These are phyloP conservation scores for Tryphoninae sp. DNA, from an alignment of 2,888 invertebrate genomes.

Conservation along the genomic window DNA sequence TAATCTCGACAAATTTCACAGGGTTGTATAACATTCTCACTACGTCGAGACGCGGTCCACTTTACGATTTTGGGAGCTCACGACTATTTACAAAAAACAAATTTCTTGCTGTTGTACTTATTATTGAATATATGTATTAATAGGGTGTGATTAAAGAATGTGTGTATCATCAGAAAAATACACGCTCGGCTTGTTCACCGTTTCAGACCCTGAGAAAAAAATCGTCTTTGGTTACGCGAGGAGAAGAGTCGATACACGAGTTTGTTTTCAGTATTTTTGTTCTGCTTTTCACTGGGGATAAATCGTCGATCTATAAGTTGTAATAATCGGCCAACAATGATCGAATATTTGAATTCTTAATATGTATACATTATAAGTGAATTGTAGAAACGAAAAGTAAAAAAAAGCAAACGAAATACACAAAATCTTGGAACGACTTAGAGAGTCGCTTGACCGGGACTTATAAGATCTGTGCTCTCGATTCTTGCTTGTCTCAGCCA, in stretches of 20 bases:
- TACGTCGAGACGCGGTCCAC: background rate
- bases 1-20: conserved; percentile 43
- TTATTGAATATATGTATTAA: conserved; percentile 57
- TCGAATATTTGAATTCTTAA: background rate
- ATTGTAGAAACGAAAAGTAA: conserved; percentile 1
- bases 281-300: conserved; percentile 21
- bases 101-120: conserved; percentile 15
- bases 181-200: conserved; percentile 57
- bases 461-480: conserved; percentile 77
- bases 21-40: conserved; percentile 7
- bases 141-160: conserved; percentile 42
- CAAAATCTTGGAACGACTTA: conserved; percentile 64
- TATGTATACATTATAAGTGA: background rate
- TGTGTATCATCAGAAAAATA: conserved; percentile 44
- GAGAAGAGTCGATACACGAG: background rate
- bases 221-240: background rate
- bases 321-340: conserved; percentile 16
- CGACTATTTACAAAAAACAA: conserved; percentile 36
- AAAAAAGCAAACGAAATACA: conserved; percentile 9
- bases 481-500: conserved; percentile 85
- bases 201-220: conserved; percentile 31
- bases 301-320: conserved; percentile 22
- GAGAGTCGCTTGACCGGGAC: conserved; percentile 79
- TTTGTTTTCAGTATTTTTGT: conserved; percentile 1
- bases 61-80: background rate